A percentile compares a stretch with the other conserved stretches of the same genome.
Conservation (phyloP, 2,113 vertebrate species). For the Leucosticte australis region DNA sequence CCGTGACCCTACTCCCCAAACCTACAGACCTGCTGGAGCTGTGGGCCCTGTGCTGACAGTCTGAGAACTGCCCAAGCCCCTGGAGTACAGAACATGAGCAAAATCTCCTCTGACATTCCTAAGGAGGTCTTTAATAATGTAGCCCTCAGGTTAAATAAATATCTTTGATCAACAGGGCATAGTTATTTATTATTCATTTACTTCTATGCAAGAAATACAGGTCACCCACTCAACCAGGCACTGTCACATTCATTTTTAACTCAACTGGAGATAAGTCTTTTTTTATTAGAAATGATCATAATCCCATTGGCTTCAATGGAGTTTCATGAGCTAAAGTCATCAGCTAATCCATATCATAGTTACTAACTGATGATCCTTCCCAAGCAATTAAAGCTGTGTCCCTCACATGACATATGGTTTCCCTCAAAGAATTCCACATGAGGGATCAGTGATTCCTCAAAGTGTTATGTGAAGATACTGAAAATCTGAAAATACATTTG, state of each 20-base stretch:
- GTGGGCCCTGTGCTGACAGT: not conserved
- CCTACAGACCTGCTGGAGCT: not conserved
- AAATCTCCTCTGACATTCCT: conserved; percentile 34
- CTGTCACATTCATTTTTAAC: conserved; percentile 25
- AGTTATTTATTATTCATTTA: conserved; percentile 62
- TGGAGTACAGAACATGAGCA: not conserved
- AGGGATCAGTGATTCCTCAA: not conserved
- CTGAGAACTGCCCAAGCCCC: not conserved
- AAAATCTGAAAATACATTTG: not conserved
- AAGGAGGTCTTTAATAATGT: conserved; percentile 41
- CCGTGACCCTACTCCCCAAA: not conserved
- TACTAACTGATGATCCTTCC: conserved; percentile 23
- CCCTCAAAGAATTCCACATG: not conserved
- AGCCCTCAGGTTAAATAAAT: conserved; percentile 51
- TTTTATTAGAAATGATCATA: conserved; percentile 56
- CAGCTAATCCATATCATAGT: conserved; percentile 35
- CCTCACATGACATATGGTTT: not conserved
- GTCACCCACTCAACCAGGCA: conserved; percentile 20
- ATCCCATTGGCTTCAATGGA: conserved; percentile 19
- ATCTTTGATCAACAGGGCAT: conserved; percentile 40
- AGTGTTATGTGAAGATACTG: not conserved
- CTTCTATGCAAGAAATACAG: conserved; percentile 30
- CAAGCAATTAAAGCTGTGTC: conserved; percentile 7
- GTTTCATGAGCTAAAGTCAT: conserved; percentile 32
- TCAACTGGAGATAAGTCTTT: conserved; percentile 10